Evolutionary conservation across 2,113 vertebrate species (phyloP), one percentile per base, ranked within the genome.

Genomic region (Scolopax mira): DNA sequence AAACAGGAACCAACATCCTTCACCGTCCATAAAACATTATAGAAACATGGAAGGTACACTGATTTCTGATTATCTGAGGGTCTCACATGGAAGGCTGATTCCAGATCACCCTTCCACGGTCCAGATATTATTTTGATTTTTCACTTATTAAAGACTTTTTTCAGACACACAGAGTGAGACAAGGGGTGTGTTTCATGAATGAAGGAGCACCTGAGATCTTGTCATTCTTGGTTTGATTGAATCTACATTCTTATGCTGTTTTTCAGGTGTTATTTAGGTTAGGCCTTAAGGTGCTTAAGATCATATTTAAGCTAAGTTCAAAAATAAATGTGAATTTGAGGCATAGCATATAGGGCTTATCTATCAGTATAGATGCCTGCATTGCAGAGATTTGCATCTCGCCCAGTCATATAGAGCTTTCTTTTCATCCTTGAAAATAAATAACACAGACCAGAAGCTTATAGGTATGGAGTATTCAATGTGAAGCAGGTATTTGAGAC

Each of bases 271-370:
- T n/a, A 27, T 8, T 71, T 5, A 16, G 9, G 31, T 15, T 22
- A 42, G 9, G 3, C 30, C 16, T 58, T 86, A 48, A 37, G 14
- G 18, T 51, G 6, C 3, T 80, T 37, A 46, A 66, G n/a, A 54
- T 30, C 28, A 64, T 13, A 44, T 6, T 52, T 18, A 51, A 69
- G 8, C 21, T 46, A 64, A 7, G 2, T 77, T 92, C 22, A 42
- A 42, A 74, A 74, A 46, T 4, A 67, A 58, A 74, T 5, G 13
- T 61, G 28, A 31, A 25, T 49, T 62, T 70, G 46, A 81, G 65
- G 13, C 28, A 37, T 3, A 44, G 5, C 0, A 0, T 28, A 8
- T 2, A 46, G 23, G 6, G 8, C 33, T 77, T 11, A n/a, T 30
- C 25, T 41, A 19, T 1, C 7, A 1, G 3, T 52, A 62, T 12